These are phyloP conservation scores for Mimumesa dahlbomi DNA, from an alignment of 2,888 invertebrate species.

Conservation along the genomic window DNA sequence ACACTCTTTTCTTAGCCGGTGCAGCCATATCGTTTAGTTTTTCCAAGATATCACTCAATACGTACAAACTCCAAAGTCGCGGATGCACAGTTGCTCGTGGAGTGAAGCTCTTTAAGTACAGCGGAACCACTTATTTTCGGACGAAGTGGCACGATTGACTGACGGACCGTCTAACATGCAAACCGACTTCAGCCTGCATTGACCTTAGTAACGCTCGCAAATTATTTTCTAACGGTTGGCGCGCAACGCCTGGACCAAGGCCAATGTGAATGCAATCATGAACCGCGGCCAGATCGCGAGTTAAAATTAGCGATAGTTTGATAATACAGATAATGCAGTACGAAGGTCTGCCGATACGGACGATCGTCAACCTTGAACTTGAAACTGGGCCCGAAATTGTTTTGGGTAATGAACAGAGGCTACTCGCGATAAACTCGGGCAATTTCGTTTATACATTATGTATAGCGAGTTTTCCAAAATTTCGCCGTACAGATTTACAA, in stretches of 20 bases:
- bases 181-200: conserved; percentile 70
- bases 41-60: conserved; percentile 56
- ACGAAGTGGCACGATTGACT: conserved; percentile 46
- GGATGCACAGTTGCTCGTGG: background rate
- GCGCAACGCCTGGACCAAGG: conserved; percentile 74
- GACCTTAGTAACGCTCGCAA: conserved; percentile 71
- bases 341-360: conserved; percentile 19
- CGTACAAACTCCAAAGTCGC: conserved; percentile 8
- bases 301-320: conserved; percentile 73
- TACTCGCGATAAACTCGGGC: no score
- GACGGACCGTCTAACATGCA: conserved; percentile 70
- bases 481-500: no score
- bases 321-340: conserved; percentile 65
- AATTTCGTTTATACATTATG: no score
- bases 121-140: conserved; percentile 45
- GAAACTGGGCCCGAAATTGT: no score
- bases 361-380: conserved; percentile 27
- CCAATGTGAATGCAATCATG: conserved; percentile 65
- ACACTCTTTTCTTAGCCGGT: conserved; percentile 79
- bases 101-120: conserved; percentile 2
- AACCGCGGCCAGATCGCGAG: conserved; percentile 61
- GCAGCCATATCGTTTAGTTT: conserved; percentile 31
- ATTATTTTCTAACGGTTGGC: conserved; percentile 66
- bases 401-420: no score
- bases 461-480: no score